Percentiles rank a stretch among this genome's conserved stretches.
Conservation (phyloP, 1,140 invertebrate species). For the Caenorhabditis tropicalis region DNA sequence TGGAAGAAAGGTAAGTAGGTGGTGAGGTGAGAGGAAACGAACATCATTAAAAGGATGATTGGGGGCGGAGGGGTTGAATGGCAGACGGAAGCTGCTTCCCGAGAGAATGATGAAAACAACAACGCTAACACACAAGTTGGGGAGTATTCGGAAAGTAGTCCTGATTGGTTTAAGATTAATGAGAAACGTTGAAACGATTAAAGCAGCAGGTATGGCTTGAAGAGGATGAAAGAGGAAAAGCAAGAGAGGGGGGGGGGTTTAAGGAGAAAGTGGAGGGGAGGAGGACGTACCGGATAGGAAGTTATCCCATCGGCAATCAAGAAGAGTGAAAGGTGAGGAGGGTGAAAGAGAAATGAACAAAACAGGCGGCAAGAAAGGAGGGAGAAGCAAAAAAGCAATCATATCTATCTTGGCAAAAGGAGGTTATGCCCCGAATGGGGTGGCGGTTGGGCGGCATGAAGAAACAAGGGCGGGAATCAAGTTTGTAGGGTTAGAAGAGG, state of each 20-base stretch:
- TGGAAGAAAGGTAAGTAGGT: constrained; percentile 20
- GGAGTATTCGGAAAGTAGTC: not conserved
- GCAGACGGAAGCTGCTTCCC: not conserved
- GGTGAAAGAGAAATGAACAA: constrained; percentile 28
- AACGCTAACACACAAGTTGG: not conserved
- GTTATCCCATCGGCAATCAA: constrained; percentile 38
- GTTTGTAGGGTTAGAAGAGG: not conserved
- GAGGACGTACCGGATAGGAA: not conserved
- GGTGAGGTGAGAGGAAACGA: constrained; percentile 17
- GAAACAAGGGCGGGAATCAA: constrained; percentile 27
- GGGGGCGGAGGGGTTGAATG: not conserved
- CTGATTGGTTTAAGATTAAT: constrained; percentile 24
- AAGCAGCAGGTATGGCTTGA: not conserved
- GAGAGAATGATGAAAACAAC: not conserved
- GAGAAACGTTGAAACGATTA: constrained; percentile 4
- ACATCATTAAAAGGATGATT: constrained; percentile 31
- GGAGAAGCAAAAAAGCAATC: constrained; percentile 32
- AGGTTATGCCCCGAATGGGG: constrained; percentile 8
- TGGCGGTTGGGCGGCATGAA: not conserved
- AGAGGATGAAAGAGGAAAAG: not conserved
- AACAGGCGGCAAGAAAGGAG: constrained; percentile 7
- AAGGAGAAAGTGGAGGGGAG: not conserved
- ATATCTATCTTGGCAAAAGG: constrained; percentile 34
- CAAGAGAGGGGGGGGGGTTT: not conserved
- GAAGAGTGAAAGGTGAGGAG: constrained; percentile 40